Base-by-base conservation (phyloP, 2,888 invertebrate species). In the Drosophila kuntzei region DNA sequence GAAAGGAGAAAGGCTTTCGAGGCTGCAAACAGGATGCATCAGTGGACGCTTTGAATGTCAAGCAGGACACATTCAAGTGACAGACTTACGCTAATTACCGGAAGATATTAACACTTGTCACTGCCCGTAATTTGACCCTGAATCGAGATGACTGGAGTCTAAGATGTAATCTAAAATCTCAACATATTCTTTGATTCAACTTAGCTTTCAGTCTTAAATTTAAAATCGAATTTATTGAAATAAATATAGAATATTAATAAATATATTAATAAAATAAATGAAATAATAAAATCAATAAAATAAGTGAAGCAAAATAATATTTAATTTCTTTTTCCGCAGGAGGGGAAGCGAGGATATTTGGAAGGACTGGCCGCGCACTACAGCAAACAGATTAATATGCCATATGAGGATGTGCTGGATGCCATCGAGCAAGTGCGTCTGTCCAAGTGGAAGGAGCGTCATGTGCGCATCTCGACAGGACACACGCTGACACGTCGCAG, bases 311-410 rank as follows among this genome's bases (percentile, higher is more conserved):
- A 25, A 25, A 25, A 25, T n/a, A n/a, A n/a, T n/a, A n/a, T 25
- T 25, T 3, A 6, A 6, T 27, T 11, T 16, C 9, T 12, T 11
- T 20, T 16, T 18, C 18, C 18, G 43, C 79, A 97, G 97, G 96
- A 96, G 89, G 97, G 97, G 43, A 96, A 97, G 89, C 94, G 97
- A 76, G 97, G 97, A 53, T 97, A 96, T 92, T 93, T 97, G 84
- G 97, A 97, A 93, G 97, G 97, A 25, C 93, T 97, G 68, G 97
- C 97, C 12, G 96, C 96, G 25, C 94, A 97, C 79, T 97, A 97
- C 91, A 97, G 97, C 67, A 97, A 97, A 91, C 95, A 96, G 88
- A 96, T 97, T 93, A 96, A 95, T 89, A 96, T 97, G 77, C 97
- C 97, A 92, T 97, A 97, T 93, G 96, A 96, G 74, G 97, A 97